Evolutionary conservation across 2,113 vertebrate genomes (phyloP).

Genomic region (Gobius niger): DNA sequence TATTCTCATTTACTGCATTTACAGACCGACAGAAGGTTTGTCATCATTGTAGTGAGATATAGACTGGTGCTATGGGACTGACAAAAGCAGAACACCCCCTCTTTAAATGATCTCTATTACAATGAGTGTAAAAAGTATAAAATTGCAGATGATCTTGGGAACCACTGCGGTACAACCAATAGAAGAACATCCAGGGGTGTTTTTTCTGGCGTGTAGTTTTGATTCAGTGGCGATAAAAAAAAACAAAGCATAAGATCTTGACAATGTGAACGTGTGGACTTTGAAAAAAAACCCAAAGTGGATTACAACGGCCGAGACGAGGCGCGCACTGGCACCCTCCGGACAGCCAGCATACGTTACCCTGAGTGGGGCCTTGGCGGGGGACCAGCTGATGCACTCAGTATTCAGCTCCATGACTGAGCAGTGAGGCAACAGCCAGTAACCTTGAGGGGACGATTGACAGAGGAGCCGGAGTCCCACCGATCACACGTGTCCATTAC

Average conservation of each 20-base stretch:
- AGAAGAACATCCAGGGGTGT: no score
- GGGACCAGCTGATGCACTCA: slow-evolving; percentile 33
- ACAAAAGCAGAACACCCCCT: no score
- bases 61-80: no score
- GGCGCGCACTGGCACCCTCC: slow-evolving; percentile 4
- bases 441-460: slow-evolving; percentile 55
- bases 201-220: no score
- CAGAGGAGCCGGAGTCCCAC: slow-evolving; percentile 20
- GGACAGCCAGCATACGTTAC: slow-evolving; percentile 28
- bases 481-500: slow-evolving; percentile 19
- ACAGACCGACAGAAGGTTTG: no score
- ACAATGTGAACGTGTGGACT: neutral
- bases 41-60: no score
- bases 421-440: slow-evolving; percentile 28
- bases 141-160: neutral
- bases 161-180: no score
- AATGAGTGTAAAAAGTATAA: no score
- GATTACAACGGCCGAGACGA: neutral
- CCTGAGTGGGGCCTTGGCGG: slow-evolving; percentile 38
- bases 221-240: no score
- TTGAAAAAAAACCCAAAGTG: neutral
- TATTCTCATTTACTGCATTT: no score
- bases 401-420: slow-evolving; percentile 37
- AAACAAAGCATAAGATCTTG: neutral
- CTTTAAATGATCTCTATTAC: no score